Base-by-base conservation (phyloP, 2,888 invertebrate species). In the Archips xylosteana region DNA sequence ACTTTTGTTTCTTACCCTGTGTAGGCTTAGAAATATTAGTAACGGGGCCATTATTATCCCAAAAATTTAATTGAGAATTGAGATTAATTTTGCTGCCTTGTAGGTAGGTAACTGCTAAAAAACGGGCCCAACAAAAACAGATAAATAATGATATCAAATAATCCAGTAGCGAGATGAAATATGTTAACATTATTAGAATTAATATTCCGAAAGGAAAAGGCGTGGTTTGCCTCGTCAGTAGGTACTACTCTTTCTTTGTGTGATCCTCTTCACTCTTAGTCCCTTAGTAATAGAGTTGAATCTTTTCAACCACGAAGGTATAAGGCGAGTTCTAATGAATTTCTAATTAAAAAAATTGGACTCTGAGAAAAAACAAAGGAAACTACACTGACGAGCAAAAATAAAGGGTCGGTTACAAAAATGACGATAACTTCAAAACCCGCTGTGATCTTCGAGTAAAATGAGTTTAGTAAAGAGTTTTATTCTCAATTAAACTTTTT, bases 111-210 rank as follows among this genome's bases (percentile, higher is more conserved):
- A 49, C 13, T n/a, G n/a, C 13, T 3, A 49, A 49, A 49, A n/a
- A n/a, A 49, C 49, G 1, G 4, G n/a, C 49, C 49, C 49, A n/a
- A 42, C 45, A 62, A 49, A 62, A 81, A 83, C 85, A 84, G 82
- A 82, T 85, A 87, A 90, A 89, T 90, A 90, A 90, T 86, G 85
- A 85, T 81, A 82, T 89, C 82, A 86, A 76, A 85, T 89, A 89
- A 85, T 83, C 82, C 91, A 77, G 92, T 90, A 92, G 91, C 75
- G 51, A 75, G 62, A 78, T 89, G 87, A 90, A 82, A 82, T 85
- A 89, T 88, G 80, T 85, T 82, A 81, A 82, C 85, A 82, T 84
- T 84, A 87, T 87, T 85, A 83, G 78, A 88, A 88, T 89, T 87
- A 85, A 88, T 89, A 76, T 65, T 76, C 63, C 47, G 70, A 75